Base-by-base conservation (phyloP, 2,797 vertebrate genomes). In the Sus cebifrons region DNA sequence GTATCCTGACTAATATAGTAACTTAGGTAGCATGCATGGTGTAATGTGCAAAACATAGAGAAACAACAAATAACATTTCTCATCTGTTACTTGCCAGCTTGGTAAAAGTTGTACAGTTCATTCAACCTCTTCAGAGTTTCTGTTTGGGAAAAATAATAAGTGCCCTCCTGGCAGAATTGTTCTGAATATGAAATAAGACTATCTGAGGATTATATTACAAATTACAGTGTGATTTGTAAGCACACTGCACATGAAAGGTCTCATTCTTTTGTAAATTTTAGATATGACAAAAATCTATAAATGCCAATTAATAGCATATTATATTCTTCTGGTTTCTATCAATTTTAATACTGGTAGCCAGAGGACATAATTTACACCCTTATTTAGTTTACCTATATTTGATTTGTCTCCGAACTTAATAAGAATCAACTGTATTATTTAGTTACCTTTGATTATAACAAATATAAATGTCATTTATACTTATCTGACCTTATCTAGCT, bases 91-190 rank as follows among this genome's bases (percentile, higher is more conserved):
- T 89, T 54, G 27, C 60, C 85, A 87, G 12, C 54, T 67, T 68
- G n/a, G 16, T 68, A 77, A 93, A 2, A 79, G 64, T 9, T 85
- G 13, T 40, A 8, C 91, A 71, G 75, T 68, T 87, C 56, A 90
- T 64, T 92, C 17, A 64, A 17, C 0, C 1, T 68, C 56, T 68
- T 85, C 29, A 86, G 36, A 83, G n/a, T 75, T 20, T 93, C 23
- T 85, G 16, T 84, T 74, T 89, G 36, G n/a, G 20, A 73, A 96
- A 96, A 89, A 84, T 86, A 91, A 5, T 62, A 91, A 73, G 27
- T 60, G 23, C 20, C 15, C 75, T 87, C 27, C 54, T 85, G 13
- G 14, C 5, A 94, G 52, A 95, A 64, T 60, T 81, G 56, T 81
- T 87, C 29, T 84, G 17, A 87, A 5, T 3, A 36, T 73, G 14